Evolutionary conservation across 2,888 invertebrate species (phyloP).

Genomic region (Andrena hattorfiana): DNA sequence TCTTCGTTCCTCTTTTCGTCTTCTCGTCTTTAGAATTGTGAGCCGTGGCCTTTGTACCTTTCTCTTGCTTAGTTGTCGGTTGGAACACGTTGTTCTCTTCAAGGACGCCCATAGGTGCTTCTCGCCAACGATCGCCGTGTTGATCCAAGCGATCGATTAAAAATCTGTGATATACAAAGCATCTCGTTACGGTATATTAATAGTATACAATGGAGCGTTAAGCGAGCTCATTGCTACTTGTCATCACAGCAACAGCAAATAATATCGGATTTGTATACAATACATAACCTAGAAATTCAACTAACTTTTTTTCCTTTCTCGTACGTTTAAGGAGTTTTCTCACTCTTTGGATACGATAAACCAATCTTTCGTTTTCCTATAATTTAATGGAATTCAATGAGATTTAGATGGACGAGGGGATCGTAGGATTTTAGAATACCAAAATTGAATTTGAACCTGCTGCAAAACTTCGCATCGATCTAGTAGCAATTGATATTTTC

Average conservation of each 20-base stretch:
- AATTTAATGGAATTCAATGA: constrained; percentile 54
- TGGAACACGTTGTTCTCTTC: constrained; percentile 83
- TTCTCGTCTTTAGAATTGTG: constrained; percentile 80
- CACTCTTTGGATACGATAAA: constrained; percentile 90
- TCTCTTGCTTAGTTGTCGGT: constrained; percentile 79
- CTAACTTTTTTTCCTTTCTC: constrained; percentile 88
- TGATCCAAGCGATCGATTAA: constrained; percentile 89
- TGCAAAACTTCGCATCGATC: constrained; percentile 92
- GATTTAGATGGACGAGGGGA: constrained; percentile 6
- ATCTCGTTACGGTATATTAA: not conserved
- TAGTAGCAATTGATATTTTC: constrained; percentile 90
- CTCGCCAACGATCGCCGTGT: constrained; percentile 90
- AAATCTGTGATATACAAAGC: constrained; percentile 84
- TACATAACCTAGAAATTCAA: constrained; percentile 74
- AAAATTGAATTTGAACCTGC: constrained; percentile 83
- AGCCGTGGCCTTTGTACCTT: constrained; percentile 75
- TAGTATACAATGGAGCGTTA: not conserved
- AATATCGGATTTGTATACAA: constrained; percentile 2
- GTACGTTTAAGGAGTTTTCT: constrained; percentile 89
- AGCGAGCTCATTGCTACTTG: constrained; percentile 4
- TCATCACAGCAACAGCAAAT: not conserved
- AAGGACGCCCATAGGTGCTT: constrained; percentile 87
- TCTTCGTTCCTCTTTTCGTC: constrained; percentile 86
- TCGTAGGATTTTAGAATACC: not conserved
- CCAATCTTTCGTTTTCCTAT: constrained; percentile 91